Conservation (phyloP, 1,140 invertebrate species). For the Prorops nasuta region DNA sequence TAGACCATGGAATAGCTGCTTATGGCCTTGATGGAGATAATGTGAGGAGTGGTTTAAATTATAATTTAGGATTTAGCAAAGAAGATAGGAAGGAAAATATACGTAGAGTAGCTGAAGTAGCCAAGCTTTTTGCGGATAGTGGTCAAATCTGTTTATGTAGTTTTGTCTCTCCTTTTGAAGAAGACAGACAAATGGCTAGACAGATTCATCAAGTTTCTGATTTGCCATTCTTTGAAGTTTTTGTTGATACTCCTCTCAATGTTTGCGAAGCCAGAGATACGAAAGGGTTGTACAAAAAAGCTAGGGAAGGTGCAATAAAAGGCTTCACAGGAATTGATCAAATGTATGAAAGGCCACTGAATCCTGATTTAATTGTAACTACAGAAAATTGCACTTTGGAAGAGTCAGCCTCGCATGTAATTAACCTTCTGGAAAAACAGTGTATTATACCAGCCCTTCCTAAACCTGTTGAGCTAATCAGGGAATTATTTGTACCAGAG, state of each 20-base stretch:
- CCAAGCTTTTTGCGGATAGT: constrained; percentile 96
- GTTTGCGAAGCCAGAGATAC: constrained; percentile 95
- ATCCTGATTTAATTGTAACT: constrained; percentile 84
- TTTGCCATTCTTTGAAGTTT: constrained; percentile 95
- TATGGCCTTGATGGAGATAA: constrained; percentile 98
- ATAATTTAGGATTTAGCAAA: constrained; percentile 90
- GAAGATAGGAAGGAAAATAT: constrained; percentile 98
- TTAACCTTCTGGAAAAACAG: constrained; percentile 73
- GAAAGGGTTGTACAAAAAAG: constrained; percentile 98
- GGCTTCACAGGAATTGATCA: constrained; percentile 98
- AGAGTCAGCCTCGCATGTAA: constrained; percentile 79
- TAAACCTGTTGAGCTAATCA: constrained; percentile 60
- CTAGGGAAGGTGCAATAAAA: constrained; percentile 89
- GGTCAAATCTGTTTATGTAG: constrained; percentile 94
- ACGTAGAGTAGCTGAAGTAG: constrained; percentile 92
- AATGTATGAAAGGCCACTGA: constrained; percentile 84
- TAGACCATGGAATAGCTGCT: constrained; percentile 83
- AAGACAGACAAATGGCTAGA: constrained; percentile 87
- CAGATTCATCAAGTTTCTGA: constrained; percentile 84
- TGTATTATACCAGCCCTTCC: constrained; percentile 62
- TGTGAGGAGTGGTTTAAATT: constrained; percentile 91
- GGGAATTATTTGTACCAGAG: constrained; percentile 82
- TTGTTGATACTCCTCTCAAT: constrained; percentile 91
- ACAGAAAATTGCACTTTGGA: constrained; percentile 78
- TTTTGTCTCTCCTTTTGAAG: constrained; percentile 95